Evolutionary conservation across 2,113 vertebrate genomes (phyloP).

Genomic region (Gallinago undulata): DNA sequence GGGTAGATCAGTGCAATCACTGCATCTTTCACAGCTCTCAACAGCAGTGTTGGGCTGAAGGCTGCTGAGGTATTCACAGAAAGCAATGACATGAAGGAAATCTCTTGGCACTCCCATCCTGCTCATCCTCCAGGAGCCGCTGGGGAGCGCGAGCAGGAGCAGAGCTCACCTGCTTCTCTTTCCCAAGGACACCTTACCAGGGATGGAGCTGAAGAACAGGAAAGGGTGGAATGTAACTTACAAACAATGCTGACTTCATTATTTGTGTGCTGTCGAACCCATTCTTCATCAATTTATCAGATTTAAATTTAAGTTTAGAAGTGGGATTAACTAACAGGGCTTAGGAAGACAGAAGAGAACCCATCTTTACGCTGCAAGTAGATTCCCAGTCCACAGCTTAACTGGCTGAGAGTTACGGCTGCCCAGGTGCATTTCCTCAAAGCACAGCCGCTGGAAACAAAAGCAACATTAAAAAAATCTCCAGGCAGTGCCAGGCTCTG

Average conservation of each 20-base stretch:
- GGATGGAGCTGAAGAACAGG: not conserved
- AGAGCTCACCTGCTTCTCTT: not conserved
- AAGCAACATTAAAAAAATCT: not conserved
- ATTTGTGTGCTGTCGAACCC: not conserved
- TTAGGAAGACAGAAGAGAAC: not conserved
- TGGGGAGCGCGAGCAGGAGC: not conserved
- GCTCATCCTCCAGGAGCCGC: not conserved
- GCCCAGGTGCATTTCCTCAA: not conserved
- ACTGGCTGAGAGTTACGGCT: not conserved
- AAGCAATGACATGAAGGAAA: not conserved
- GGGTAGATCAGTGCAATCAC: not conserved
- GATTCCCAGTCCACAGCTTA: not conserved
- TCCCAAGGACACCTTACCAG: not conserved
- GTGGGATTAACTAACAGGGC: not conserved
- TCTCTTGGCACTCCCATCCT: not conserved
- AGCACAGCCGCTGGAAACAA: not conserved
- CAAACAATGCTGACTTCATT: not conserved
- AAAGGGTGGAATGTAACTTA: too few relatives aligned
- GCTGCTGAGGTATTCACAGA: not conserved
- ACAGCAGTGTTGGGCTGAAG: not conserved
- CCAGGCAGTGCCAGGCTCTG: not conserved
- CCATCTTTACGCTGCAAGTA: not conserved
- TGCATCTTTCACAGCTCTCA: not conserved
- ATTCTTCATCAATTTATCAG: not conserved
- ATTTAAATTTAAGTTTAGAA: not conserved